Percentiles rank a stretch among this genome's conserved stretches.
Conservation (phyloP, 2,113 vertebrate species). For the Tringa solitaria region DNA sequence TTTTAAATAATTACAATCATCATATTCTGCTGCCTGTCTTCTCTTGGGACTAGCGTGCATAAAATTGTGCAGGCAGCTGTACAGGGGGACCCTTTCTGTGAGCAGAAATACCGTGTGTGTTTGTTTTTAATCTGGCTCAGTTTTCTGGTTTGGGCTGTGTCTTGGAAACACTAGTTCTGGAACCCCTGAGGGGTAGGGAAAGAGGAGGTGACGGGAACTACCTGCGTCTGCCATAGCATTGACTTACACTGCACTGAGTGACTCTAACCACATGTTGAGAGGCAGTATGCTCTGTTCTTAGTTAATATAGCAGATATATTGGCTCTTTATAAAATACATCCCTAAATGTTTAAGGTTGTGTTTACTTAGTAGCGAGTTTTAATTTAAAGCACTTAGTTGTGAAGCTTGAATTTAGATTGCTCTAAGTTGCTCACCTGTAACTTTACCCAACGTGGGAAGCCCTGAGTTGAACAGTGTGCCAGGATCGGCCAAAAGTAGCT, state of each 20-base stretch:
- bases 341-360: neutral
- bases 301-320: neutral
- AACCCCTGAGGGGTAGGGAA: neutral
- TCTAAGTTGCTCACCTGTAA: neutral
- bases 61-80: neutral
- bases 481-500: neutral
- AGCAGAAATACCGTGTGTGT: neutral
- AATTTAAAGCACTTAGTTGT: neutral
- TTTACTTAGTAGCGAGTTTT: neutral
- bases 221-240: rapidly evolving
- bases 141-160: neutral
- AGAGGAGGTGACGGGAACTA: neutral
- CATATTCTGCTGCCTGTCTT: neutral
- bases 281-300: rapidly evolving
- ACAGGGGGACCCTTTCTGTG: neutral
- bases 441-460: neutral
- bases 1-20: neutral
- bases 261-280: rapidly evolving
- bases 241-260: rapidly evolving
- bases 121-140: neutral
- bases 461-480: neutral
- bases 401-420: neutral
- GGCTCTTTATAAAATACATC: neutral
- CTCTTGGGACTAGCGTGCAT: neutral
- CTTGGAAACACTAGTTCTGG: neutral